Evolutionary conservation across 1,140 invertebrate genomes (phyloP), one percentile per base, ranked within the genome.

Genomic region (Ips nitidus): DNA sequence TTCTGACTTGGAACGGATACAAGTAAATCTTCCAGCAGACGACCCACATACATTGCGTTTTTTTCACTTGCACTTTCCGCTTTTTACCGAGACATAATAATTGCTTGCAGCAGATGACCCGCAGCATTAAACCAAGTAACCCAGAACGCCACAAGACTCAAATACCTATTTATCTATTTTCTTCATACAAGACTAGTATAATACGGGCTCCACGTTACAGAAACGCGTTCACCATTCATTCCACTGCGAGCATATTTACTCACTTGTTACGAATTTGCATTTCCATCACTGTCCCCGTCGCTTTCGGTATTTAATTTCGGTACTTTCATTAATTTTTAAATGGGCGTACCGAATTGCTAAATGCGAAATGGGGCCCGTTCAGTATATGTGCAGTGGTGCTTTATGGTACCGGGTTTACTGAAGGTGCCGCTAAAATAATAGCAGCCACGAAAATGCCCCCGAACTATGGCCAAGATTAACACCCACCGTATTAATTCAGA

Each of bases 301-400:
- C 39, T 67, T 60, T 67, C 45, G 56, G 59, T 60, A 52, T 52
- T 67, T 67, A 67, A 67, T 60, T 67, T 55, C 22, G 45, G 45
- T 52, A 62, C 66, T 69, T 69, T 69, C 58, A 69, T 69, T 69
- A 69, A 69, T 69, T 69, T 69, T 69, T 69, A 69, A 69, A 69
- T 69, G 57, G 66, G 66, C 58, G 66, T 69, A 69, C 50, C 66
- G 45, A 69, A 69, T 69, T 22, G 66, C 47, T 62, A 69, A 69
- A 69, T 40, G 58, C 50, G 50, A 62, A 55, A 57, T 58, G 40
- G 22, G 22, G 7, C 36, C 42, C 41, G 60, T 43, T 67, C 41
- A 42, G 55, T 67, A 55, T 22, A 66, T 67, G 52, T 50, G 22
- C 22, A 22, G 22, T 22, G 22, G 66, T 62, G 66, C 57, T 69